Conservation (phyloP, 2,113 vertebrate genomes). For the Columbina picui region DNA sequence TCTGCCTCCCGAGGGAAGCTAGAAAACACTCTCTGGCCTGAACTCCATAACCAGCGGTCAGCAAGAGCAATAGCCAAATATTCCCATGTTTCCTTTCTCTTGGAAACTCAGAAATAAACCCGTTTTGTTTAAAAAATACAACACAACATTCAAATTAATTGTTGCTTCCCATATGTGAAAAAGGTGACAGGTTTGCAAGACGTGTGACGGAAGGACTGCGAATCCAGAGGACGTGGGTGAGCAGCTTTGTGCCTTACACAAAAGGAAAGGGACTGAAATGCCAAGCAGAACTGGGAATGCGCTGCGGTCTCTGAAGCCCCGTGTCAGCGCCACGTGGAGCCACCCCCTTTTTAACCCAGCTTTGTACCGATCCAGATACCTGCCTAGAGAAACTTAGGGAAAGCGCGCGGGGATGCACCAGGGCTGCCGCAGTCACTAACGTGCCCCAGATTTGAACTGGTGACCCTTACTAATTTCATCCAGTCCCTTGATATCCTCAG, state of each 20-base stretch:
- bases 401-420: background rate
- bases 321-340: background rate
- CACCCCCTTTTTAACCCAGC: background rate
- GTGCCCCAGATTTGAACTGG: conserved; percentile 43
- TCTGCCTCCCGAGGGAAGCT: background rate
- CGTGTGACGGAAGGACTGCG: background rate
- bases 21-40: background rate
- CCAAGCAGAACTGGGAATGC: background rate
- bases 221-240: background rate
- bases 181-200: background rate
- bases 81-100: background rate
- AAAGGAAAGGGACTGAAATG: background rate
- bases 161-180: background rate
- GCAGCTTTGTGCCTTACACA: background rate
- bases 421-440: background rate
- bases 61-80: background rate
- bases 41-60: background rate
- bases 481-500: conserved; percentile 44
- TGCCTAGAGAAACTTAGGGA: background rate
- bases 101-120: background rate
- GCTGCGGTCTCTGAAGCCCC: background rate
- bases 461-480: conserved; percentile 54
- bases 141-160: background rate
- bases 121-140: background rate
- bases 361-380: background rate